These are phyloP conservation scores for Tragelaphus eurycerus DNA, from an alignment of 2,797 vertebrate genomes.

Conservation along the genomic window DNA sequence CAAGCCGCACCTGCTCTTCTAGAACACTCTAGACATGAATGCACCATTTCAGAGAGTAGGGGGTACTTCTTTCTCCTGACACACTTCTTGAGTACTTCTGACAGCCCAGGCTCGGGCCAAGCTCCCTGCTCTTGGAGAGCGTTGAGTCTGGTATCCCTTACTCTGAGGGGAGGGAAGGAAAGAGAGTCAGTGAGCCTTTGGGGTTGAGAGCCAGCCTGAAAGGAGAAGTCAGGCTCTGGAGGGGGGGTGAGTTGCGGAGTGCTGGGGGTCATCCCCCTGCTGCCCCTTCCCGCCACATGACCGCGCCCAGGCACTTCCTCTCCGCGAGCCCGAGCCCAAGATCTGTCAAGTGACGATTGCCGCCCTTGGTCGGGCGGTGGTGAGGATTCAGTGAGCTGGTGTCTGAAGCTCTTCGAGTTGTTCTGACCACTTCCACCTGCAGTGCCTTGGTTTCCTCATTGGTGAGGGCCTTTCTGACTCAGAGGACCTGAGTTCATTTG, in stretches of 20 bases:
- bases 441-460: neutral
- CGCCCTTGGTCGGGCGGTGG: neutral
- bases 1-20: neutral
- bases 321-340: neutral
- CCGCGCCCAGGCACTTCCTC: slow-evolving; percentile 42
- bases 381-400: neutral
- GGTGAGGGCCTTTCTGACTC: neutral
- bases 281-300: slow-evolving; percentile 34
- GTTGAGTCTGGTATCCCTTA: neutral
- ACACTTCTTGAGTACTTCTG: accelerated
- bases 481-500: neutral
- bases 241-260: neutral
- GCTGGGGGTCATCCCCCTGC: neutral
- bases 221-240: slow-evolving; percentile 24
- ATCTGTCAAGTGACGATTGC: neutral
- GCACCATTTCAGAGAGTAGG: accelerated
- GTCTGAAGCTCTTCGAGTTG: neutral
- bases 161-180: neutral
- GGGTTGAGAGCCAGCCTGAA: neutral
- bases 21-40: neutral
- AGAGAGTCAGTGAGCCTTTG: neutral
- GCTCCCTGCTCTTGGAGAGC: neutral
- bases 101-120: neutral
- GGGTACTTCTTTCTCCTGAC: accelerated
- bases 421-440: neutral